Evolutionary conservation across 2,797 vertebrate genomes (phyloP).

Genomic region (Sebastes ruberrimus): DNA sequence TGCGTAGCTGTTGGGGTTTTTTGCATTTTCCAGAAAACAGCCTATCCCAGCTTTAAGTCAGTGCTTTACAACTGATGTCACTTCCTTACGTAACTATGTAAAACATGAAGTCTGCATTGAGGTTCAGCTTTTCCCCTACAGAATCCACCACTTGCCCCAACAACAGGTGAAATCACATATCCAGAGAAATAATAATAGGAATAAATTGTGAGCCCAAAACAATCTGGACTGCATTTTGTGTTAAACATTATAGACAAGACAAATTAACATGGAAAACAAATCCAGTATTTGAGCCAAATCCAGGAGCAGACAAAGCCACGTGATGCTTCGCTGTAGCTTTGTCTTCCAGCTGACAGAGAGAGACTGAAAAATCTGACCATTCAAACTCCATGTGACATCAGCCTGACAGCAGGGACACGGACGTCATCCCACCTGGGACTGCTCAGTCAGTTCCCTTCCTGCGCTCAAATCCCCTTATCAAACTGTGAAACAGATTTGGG

Average conservation of each 20-base stretch:
- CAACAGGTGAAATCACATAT: background rate
- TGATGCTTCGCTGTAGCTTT: background rate
- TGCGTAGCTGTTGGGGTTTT: accelerated
- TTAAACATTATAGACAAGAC: background rate
- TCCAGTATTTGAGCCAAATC: background rate
- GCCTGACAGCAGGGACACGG: constrained; percentile 31
- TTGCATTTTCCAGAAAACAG: background rate
- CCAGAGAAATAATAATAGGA: background rate
- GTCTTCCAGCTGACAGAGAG: background rate
- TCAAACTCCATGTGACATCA: constrained; percentile 38
- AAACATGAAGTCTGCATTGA: background rate
- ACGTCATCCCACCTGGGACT: constrained; percentile 58
- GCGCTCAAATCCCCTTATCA: constrained; percentile 55
- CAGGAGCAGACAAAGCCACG: background rate
- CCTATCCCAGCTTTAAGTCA: background rate
- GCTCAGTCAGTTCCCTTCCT: constrained; percentile 60
- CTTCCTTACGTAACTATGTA: background rate
- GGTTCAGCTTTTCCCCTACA: background rate
- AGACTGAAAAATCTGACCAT: constrained; percentile 13
- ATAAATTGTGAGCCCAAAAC: background rate
- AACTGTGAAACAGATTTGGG: constrained; percentile 58
- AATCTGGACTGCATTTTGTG: background rate
- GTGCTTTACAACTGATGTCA: background rate
- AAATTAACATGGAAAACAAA: background rate
- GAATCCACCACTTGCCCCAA: background rate